phyloP scores from a whole-genome alignment of 2,797 vertebrate species.

The Odontamblyopus lacepedii region DNA sequence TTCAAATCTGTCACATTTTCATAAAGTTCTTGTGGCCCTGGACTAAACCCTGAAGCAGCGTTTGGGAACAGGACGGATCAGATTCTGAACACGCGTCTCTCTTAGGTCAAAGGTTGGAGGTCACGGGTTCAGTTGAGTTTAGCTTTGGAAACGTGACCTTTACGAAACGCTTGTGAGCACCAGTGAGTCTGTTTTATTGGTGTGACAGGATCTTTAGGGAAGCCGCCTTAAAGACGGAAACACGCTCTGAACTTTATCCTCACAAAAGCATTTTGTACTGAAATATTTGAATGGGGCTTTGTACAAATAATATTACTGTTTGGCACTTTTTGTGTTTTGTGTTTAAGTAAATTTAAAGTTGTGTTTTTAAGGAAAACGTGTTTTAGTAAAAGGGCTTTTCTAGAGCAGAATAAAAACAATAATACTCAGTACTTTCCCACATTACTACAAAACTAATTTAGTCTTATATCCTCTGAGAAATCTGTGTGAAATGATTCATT shows the following conservation, averaged over 20 bases:
- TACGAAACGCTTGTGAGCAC: too few species aligned
- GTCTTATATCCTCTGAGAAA: neutral
- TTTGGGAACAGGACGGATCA: neutral
- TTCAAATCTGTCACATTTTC: neutral
- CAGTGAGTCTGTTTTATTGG: neutral
- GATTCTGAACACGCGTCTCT: neutral
- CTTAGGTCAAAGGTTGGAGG: too few species aligned
- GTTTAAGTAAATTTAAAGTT: conserved; percentile 5
- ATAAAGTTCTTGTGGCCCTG: neutral
- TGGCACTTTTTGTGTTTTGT: conserved; percentile 4
- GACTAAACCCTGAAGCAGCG: neutral
- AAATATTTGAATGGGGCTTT: neutral
- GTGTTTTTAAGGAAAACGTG: neutral
- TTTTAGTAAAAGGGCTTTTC: conserved; percentile 11
- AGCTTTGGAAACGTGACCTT: too few species aligned
- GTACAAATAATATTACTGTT: neutral
- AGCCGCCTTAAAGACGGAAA: neutral
- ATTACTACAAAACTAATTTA: neutral
- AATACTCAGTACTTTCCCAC: neutral
- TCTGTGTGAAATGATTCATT: neutral
- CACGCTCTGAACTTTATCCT: neutral
- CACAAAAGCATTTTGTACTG: neutral
- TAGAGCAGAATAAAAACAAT: neutral
- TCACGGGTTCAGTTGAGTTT: too few species aligned
- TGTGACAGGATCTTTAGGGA: too few species aligned